Conservation (phyloP, 2,113 vertebrate genomes). For the Anolis carolinensis region DNA sequence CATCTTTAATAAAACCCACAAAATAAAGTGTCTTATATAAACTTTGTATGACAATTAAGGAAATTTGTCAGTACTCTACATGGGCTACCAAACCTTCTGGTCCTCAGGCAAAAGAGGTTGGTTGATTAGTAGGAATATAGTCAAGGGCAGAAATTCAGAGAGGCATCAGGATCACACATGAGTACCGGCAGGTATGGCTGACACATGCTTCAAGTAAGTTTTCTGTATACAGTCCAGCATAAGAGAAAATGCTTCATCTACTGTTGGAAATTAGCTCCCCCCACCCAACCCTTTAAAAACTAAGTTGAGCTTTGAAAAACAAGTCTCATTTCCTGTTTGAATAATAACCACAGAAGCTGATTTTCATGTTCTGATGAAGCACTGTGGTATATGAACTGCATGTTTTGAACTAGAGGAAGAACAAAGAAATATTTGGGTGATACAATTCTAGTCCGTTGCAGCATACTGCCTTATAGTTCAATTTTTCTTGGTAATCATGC, state of each 20-base stretch:
- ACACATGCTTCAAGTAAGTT: no score
- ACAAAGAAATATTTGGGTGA: constrained; percentile 63
- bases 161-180: no score
- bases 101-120: no score
- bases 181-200: no score
- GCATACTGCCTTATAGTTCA: not conserved
- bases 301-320: constrained; percentile 37
- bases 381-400: constrained; percentile 46
- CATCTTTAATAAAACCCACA: not conserved
- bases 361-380: constrained; percentile 57
- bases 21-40: not conserved
- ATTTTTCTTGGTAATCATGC: not conserved
- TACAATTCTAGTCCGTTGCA: not conserved
- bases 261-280: no score
- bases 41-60: not conserved
- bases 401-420: constrained; percentile 51
- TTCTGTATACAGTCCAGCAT: not conserved
- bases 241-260: not conserved
- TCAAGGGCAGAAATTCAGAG: no score
- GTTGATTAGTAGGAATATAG: no score
- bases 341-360: constrained; percentile 52
- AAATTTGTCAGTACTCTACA: not conserved
- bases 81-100: no score
- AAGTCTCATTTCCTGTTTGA: constrained; percentile 63
- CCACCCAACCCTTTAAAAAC: not conserved